These are phyloP conservation scores for Strigamia maritima DNA, from an alignment of 2,888 invertebrate genomes.

Conservation along the genomic window DNA sequence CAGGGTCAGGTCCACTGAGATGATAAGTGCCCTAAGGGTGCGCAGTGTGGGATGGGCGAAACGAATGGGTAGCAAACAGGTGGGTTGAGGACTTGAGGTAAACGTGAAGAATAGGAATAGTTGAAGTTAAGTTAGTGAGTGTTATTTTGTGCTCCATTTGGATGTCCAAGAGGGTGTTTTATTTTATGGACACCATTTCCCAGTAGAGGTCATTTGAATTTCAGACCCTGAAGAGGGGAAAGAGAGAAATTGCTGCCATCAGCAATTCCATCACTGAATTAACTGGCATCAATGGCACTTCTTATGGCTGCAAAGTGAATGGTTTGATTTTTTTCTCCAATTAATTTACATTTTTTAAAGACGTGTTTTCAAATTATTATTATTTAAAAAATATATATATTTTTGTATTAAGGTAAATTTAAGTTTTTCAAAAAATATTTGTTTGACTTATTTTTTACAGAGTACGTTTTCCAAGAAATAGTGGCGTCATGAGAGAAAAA, in stretches of 20 bases:
- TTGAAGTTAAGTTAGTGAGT: neutral
- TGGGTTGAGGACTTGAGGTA: neutral
- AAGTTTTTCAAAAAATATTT: too few species aligned
- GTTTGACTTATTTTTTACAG: too few species aligned
- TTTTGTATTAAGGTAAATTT: too few species aligned
- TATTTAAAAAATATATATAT: too few species aligned
- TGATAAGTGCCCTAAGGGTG: constrained; percentile 21
- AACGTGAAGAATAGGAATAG: neutral
- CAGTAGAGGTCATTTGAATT: constrained; percentile 32
- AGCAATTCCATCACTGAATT: constrained; percentile 28
- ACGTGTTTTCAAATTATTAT: too few species aligned
- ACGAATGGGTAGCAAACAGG: neutral
- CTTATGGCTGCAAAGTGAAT: too few species aligned
- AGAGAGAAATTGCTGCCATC: neutral
- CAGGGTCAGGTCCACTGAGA: constrained; percentile 32
- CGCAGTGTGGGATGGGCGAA: neutral
- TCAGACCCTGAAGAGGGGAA: constrained; percentile 5
- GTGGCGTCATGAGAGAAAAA: too few species aligned
- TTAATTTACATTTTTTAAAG: too few species aligned
- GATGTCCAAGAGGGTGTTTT: neutral
- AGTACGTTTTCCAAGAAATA: too few species aligned
- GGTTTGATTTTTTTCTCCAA: too few species aligned
- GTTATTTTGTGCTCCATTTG: constrained; percentile 20
- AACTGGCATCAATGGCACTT: neutral
- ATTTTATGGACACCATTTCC: constrained; percentile 25